Conservation (phyloP, 2,888 invertebrate species). For the Eristalinus sepulchralis region DNA sequence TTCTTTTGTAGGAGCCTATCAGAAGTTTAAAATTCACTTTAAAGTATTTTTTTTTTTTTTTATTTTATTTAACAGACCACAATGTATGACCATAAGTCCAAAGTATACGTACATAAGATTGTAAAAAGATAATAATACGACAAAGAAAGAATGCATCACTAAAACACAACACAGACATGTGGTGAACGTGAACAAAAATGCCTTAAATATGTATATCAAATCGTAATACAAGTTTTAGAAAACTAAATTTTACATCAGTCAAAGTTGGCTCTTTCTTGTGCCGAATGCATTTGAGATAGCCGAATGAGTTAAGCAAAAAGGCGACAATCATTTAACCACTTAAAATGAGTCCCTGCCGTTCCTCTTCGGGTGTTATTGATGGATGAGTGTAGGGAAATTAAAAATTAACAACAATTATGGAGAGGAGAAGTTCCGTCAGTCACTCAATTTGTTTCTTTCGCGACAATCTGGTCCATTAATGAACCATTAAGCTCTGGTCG, state of each 20-base stretch:
- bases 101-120: conserved; percentile 32
- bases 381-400: conserved; percentile 4
- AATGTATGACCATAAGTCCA: conserved; percentile 51
- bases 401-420: conserved; percentile 21
- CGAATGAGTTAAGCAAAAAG: conserved; percentile 42
- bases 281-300: conserved; percentile 3
- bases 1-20: neutral
- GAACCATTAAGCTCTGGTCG: conserved; percentile 83
- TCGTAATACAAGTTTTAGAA: conserved; percentile 40
- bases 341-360: conserved; percentile 53
- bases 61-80: conserved; percentile 64
- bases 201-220: conserved; percentile 33
- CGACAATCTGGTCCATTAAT: conserved; percentile 77
- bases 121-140: neutral
- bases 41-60: conserved; percentile 26
- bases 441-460: conserved; percentile 31
- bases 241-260: conserved; percentile 62
- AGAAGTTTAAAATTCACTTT: conserved; percentile 2
- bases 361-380: neutral
- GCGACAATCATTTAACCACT: conserved; percentile 38
- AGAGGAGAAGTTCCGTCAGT: neutral
- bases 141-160: conserved; percentile 27
- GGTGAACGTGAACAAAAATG: conserved; percentile 46
- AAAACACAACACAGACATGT: conserved; percentile 48
- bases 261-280: conserved; percentile 20